Conservation (phyloP, 2,113 vertebrate species). For the Otolemur garnettii region DNA sequence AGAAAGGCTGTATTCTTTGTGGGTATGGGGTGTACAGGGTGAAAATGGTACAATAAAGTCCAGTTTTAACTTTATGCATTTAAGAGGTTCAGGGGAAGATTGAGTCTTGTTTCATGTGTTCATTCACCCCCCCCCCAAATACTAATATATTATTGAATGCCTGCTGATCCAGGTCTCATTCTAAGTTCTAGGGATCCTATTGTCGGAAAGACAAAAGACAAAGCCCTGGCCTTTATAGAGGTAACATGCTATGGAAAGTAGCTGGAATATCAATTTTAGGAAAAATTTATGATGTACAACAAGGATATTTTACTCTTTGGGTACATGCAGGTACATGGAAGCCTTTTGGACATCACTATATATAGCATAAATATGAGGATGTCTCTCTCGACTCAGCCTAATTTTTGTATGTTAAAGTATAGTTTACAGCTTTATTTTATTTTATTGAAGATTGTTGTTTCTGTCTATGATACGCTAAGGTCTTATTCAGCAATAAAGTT, state of each 20-base stretch:
- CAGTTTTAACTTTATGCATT: neutral
- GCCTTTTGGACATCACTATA: neutral
- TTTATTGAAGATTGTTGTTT: neutral
- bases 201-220: neutral
- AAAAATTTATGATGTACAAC: neutral
- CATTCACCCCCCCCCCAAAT: neutral
- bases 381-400: neutral
- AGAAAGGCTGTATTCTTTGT: neutral
- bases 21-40: neutral
- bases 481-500: neutral
- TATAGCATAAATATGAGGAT: neutral
- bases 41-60: neutral
- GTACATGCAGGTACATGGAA: neutral
- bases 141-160: neutral
- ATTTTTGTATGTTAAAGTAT: neutral
- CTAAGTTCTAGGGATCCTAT: neutral
- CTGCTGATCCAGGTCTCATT: neutral
- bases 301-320: neutral
- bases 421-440: neutral
- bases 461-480: neutral
- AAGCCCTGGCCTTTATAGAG: neutral
- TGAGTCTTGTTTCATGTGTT: neutral
- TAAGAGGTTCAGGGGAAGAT: neutral
- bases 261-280: constrained; percentile 26
- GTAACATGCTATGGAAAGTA: neutral